Conservation (phyloP, 2,797 vertebrate species). For the Petrocephalus sullivani region DNA sequence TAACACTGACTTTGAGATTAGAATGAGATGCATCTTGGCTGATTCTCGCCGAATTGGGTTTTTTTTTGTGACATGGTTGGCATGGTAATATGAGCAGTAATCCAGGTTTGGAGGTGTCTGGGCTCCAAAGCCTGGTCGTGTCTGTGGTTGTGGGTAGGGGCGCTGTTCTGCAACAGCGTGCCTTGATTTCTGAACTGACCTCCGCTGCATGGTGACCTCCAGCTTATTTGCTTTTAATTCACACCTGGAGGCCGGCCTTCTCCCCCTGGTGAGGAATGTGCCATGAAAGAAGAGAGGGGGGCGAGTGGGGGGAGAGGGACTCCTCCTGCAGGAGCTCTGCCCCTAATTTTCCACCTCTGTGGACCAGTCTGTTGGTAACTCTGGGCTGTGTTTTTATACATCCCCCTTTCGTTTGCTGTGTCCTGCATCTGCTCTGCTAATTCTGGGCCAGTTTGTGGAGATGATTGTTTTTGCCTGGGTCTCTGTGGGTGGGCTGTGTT, state of each 20-base stretch:
- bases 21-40: not conserved
- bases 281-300: conserved; percentile 40
- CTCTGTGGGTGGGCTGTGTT: not conserved
- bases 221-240: conserved; percentile 63
- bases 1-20: not conserved
- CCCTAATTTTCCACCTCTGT: not conserved
- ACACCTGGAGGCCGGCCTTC: conserved; percentile 48
- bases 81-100: not conserved
- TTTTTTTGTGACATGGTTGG: not conserved
- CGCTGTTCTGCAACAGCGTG: too few species aligned
- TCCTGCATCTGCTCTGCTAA: not conserved
- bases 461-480: not conserved
- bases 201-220: not conserved
- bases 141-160: not conserved
- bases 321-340: conserved; percentile 39
- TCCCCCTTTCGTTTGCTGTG: not conserved
- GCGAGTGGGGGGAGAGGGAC: conserved; percentile 29
- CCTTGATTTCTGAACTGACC: not conserved
- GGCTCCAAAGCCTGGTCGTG: not conserved
- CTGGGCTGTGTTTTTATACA: not conserved
- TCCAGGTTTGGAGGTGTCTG: not conserved
- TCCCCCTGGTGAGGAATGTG: conserved; percentile 57
- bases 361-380: not conserved
- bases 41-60: not conserved
- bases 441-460: not conserved